These are phyloP conservation scores for Bagarius yarrelli DNA, from an alignment of 2,113 vertebrate genomes.

Conservation along the genomic window DNA sequence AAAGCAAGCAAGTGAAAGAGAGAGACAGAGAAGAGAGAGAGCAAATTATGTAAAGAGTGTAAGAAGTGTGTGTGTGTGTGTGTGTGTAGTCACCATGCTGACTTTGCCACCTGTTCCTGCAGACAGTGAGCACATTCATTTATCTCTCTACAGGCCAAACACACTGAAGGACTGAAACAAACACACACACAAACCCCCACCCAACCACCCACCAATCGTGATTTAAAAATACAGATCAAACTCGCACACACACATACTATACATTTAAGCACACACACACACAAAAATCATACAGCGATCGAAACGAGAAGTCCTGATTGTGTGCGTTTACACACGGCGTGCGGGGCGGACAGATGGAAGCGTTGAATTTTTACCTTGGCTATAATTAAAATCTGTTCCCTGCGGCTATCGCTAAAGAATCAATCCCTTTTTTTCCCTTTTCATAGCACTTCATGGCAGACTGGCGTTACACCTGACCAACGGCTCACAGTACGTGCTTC, in stretches of 20 bases:
- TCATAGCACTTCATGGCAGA: constrained; percentile 2
- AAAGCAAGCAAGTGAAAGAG: too few relatives aligned
- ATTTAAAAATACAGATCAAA: background rate
- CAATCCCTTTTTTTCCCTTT: background rate
- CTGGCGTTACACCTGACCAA: background rate
- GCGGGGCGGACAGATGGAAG: constrained; percentile 22
- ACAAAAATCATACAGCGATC: constrained; percentile 6
- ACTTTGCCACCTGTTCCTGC: constrained; percentile 76
- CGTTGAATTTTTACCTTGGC: background rate
- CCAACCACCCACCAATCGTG: background rate
- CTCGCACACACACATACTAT: background rate
- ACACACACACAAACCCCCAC: constrained; percentile 40
- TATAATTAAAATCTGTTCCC: constrained; percentile 15
- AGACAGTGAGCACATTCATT: constrained; percentile 73
- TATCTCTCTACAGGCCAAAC: constrained; percentile 70
- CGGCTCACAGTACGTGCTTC: background rate
- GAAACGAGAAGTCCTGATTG: constrained; percentile 7
- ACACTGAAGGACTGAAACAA: constrained; percentile 33
- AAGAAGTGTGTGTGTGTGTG: constrained; percentile 32
- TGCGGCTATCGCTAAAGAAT: constrained; percentile 6
- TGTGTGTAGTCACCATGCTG: constrained; percentile 64
- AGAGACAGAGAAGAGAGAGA: too few relatives aligned
- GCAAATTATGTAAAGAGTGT: background rate
- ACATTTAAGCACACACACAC: background rate
- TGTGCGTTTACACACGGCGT: background rate